These are phyloP conservation scores for Apostichopus californicus DNA, from an alignment of 35 echinoderm and acorn worm genomes.

Conservation along the genomic window DNA sequence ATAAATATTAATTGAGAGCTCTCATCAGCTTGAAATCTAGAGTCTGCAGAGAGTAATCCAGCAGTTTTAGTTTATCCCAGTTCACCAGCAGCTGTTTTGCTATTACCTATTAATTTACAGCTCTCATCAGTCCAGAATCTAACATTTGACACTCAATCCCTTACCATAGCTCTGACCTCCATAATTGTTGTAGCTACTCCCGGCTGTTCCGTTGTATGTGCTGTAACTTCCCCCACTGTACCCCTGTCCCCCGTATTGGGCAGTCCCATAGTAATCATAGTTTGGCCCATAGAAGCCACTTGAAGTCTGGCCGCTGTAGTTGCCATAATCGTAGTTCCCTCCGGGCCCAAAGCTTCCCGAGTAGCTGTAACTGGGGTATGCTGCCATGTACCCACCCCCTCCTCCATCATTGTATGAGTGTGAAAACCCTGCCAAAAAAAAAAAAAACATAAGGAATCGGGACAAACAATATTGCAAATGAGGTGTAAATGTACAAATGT, in stretches of 20 bases:
- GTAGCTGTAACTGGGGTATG: constrained; percentile 29
- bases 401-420: constrained; percentile 12
- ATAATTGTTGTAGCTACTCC: constrained; percentile 18
- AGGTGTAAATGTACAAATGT: neutral
- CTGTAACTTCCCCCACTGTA: constrained; percentile 21
- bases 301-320: constrained; percentile 6
- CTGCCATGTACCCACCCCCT: constrained; percentile 8
- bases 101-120: no score
- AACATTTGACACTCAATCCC: neutral
- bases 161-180: constrained; percentile 46
- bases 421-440: constrained; percentile 21
- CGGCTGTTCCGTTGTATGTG: constrained; percentile 25
- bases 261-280: constrained; percentile 25
- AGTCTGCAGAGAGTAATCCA: no score
- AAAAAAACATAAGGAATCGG: neutral
- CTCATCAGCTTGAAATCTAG: no score
- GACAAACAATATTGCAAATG: no score
- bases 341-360: neutral
- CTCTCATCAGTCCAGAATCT: no score
- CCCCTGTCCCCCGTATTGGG: neutral
- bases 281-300: constrained; percentile 29
- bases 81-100: no score
- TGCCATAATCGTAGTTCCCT: constrained; percentile 2
- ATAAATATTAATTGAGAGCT: no score
- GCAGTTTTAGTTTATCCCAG: no score